Evolutionary conservation across 2,888 invertebrate species (phyloP), one percentile per base, ranked within the genome.

Genomic region (Pterostichus niger): DNA sequence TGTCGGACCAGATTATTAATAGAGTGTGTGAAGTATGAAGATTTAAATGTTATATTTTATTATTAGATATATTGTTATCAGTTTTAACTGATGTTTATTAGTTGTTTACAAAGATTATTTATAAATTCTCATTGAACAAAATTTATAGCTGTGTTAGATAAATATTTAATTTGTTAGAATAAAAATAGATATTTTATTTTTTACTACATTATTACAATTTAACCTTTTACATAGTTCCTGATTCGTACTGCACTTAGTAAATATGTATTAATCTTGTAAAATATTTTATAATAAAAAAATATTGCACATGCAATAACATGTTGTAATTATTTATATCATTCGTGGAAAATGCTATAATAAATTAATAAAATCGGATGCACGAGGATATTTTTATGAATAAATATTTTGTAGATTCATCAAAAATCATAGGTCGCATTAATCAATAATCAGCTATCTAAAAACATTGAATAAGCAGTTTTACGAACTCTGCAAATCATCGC

Each of bases 41-140:
- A 40, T 40, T 40, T 40, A 40, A 40, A 40, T 40, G 9, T 3
- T 3, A 40, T 24, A 6, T 71, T 71, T 71, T 71, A 13, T 71
- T 71, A 71, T 71, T 71, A 64, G 64, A 64, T 64, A 54, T 15
- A 71, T 71, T 71, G 44, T 71, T 71, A 71, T 71, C 44, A 71
- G 13, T 71, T 71, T 71, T 2, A 9, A 44, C 10, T 10, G 17
- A 71, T 46, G 40, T 71, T 71, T 71, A 71, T 71, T 71, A 44
- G 44, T 44, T 71, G 68, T 71, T 71, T 71, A 71, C 17, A 71
- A 6, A 6, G 44, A 1, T 44, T 71, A 71, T 71, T 71, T 71
- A 71, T 71, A 71, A 40, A 44, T 71, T 71, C 40, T 40, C 68
- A 71, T 71, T 71, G 68, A 71, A 11, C 40, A 71, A 44, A 71